Evolutionary conservation across 2,888 invertebrate genomes (phyloP), one percentile per base, ranked within the genome.

Genomic region (Stegophylla sp.): DNA sequence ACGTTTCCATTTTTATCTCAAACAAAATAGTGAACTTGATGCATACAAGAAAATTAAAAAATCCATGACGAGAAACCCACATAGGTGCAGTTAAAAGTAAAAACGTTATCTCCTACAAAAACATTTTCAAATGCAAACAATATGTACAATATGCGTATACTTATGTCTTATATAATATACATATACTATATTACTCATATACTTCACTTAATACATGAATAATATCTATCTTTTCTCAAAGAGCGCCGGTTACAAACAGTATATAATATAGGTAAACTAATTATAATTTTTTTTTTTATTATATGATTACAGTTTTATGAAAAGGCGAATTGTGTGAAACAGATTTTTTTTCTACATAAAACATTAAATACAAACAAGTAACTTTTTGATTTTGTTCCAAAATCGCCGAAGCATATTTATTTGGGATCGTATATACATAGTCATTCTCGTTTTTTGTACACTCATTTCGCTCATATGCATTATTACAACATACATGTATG

Each of bases 321-420:
- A 20, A 34, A 12, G 34, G 13, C 1, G 3, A n/a, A 23, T 20
- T 23, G 28, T 5, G 17, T 13, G 28, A 15, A 61, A 7, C 3
- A 28, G 56, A 56, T 28, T 61, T 61, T 61, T n/a, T 61, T 28
- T 15, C 12, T 23, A 28, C 28, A 5, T 13, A 61, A 28, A 61
- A 28, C 1, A 26, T 23, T 56, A 34, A 3, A 34, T 7, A 34
- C 20, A 9, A 20, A 20, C 28, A 17, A 48, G 17, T 73, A 74
- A 53, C 41, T 64, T 76, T 76, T 76, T 76, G 75, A 76, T 53
- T 15, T 26, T n/a, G 75, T 76, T 76, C 75, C 75, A 76, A 76
- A 76, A 64, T 66, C 53, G 64, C 51, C 75, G 75, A 76, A 51
- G 75, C 75, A 75, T 64, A 64, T 74, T 74, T 74, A 74, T 63